phyloP scores from a whole-genome alignment of 2,888 invertebrate genomes.

The Rhagium mordax region DNA sequence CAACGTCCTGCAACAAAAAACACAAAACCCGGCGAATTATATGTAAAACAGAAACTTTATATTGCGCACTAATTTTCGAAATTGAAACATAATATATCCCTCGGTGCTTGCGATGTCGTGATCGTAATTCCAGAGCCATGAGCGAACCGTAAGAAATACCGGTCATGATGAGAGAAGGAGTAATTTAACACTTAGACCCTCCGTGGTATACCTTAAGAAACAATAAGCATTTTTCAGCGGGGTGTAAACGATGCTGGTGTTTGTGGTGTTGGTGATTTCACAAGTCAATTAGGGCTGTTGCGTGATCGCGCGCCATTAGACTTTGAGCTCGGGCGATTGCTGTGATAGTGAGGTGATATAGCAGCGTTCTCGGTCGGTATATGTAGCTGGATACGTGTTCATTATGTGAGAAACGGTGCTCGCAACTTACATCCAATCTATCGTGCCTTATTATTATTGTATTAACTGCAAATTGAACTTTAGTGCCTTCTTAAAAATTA shows the following conservation, averaged over 20 bases:
- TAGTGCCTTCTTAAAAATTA: slow-evolving; percentile 55
- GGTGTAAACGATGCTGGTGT: slow-evolving; percentile 18
- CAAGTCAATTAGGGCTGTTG: slow-evolving; percentile 68
- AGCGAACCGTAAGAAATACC: slow-evolving; percentile 26
- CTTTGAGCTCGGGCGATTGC: slow-evolving; percentile 46
- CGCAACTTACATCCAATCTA: slow-evolving; percentile 55
- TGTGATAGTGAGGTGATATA: slow-evolving; percentile 53
- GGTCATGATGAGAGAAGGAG: slow-evolving; percentile 33
- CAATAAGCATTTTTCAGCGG: slow-evolving; percentile 29
- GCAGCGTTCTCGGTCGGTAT: slow-evolving; percentile 41
- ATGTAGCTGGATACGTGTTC: slow-evolving; percentile 60
- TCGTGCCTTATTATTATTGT: slow-evolving; percentile 60
- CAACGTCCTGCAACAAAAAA: no score
- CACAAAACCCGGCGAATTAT: background rate
- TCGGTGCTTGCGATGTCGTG: slow-evolving; percentile 28
- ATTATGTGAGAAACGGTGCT: slow-evolving; percentile 65
- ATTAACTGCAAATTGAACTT: slow-evolving; percentile 59
- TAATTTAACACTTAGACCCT: slow-evolving; percentile 34
- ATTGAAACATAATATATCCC: slow-evolving; percentile 3
- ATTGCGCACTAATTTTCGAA: background rate
- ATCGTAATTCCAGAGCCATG: slow-evolving; percentile 32
- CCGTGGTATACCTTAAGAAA: slow-evolving; percentile 16
- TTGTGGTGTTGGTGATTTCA: slow-evolving; percentile 64
- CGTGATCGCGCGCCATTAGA: slow-evolving; percentile 68
- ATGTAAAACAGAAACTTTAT: background rate